Base-by-base conservation (phyloP, 2,797 vertebrate species). In the Epinephelus malabaricus region DNA sequence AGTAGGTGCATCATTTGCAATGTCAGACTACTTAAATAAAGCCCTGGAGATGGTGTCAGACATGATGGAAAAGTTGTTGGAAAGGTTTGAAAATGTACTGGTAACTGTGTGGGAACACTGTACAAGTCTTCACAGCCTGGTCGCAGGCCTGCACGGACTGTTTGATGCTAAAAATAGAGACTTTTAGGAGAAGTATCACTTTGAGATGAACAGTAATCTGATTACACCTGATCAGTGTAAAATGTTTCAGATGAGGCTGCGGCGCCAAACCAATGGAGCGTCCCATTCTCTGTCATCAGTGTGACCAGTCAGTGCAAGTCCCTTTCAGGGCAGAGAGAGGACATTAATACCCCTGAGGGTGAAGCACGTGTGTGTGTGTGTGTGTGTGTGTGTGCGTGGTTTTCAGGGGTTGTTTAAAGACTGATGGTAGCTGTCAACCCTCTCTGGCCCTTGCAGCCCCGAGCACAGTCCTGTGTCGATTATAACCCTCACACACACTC, bases 381-480 rank as follows among this genome's bases (percentile, higher is more conserved):
- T 64, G 47, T 64, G 82, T 79, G 55, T 64, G 63, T 70, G 61
- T 47, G 43, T 73, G 73, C 56, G 62, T 25, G 3, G 25, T 27
- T 27, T 27, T 27, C 25, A 27, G 25, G 25, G 25, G 25, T 38
- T 61, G 63, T 21, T 72, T 76, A 69, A 85, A 89, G 91, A 93
- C 89, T 92, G 84, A 92, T 93, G 91, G 74, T 61, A 14, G 86
- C 88, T 92, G 92, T 92, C 89, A 91, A 59, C 75, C 75, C 73
- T 75, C 75, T 75, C 66, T 19, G 45, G 87, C 79, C 85, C 69
- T 77, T 46, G 46, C 85, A 69, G 85, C 85, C 86, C 58, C 74
- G 79, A 79, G 65, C 73, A 73, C 70, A 73, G 85, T 82, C 68
- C 63, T 18, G 49, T 40, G 34, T 69, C 19, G 62, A 86, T 62